A percentile compares a stretch with the other conserved stretches of the same genome.
Evolutionary conservation across 35 echinoderm and acorn worm species (phyloP).

Genomic region (Stichopus chloronotus): DNA sequence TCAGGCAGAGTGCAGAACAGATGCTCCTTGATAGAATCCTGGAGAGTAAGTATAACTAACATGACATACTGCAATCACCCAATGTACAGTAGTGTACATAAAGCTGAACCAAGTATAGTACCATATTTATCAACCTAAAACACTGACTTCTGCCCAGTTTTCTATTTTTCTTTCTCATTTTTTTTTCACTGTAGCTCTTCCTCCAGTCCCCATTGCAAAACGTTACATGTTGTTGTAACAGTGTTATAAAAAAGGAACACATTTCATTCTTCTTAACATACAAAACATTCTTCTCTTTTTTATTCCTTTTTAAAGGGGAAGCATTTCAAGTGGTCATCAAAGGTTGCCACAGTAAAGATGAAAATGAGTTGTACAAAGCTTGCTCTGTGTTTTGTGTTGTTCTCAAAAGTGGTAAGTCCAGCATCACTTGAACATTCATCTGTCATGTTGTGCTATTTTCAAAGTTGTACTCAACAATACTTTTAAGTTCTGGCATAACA

Average conservation of each 20-base stretch:
- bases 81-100: not conserved
- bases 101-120: too few relatives aligned
- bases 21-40: slow-evolving; percentile 78
- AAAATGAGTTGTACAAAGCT: slow-evolving; percentile 55
- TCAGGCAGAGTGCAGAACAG: slow-evolving; percentile 80
- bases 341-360: slow-evolving; percentile 65
- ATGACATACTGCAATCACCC: not conserved
- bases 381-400: slow-evolving; percentile 82
- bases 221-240: too few relatives aligned
- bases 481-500: too few relatives aligned
- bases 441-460: not conserved
- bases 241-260: too few relatives aligned
- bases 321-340: slow-evolving; percentile 61
- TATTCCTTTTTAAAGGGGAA: slow-evolving; percentile 49
- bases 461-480: too few relatives aligned
- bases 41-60: slow-evolving; percentile 52
- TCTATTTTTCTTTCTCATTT: too few relatives aligned
- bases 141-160: too few relatives aligned
- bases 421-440: not conserved
- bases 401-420: slow-evolving; percentile 82
- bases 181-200: too few relatives aligned
- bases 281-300: not conserved
- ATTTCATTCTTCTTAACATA: not conserved
- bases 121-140: too few relatives aligned
- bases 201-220: too few relatives aligned